phyloP scores from a whole-genome alignment of 2,888 invertebrate genomes.

The Sphecodes monilicornis region DNA sequence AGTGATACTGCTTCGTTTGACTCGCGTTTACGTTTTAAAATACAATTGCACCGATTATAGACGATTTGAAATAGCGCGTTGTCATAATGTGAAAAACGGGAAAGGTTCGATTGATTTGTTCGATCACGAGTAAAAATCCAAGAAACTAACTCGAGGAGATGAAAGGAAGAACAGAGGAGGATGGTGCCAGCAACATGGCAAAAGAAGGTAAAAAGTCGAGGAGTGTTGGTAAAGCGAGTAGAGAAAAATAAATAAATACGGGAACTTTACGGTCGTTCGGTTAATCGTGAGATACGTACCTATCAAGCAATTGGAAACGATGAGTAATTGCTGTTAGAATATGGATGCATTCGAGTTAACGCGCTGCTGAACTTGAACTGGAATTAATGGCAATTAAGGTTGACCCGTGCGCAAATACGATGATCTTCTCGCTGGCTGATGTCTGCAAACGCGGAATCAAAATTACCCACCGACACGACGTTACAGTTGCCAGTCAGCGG shows the following conservation, averaged over 20 bases:
- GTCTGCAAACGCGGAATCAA: constrained; percentile 37
- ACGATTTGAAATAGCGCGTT: background rate
- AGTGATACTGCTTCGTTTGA: background rate
- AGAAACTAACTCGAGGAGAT: background rate
- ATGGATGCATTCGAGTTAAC: constrained; percentile 27
- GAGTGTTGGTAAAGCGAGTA: too few relatives aligned
- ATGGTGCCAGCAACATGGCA: constrained; percentile 35
- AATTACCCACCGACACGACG: background rate
- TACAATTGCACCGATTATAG: background rate
- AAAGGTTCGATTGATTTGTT: background rate
- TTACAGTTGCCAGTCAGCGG: background rate
- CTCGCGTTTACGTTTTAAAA: background rate
- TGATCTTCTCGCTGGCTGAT: constrained; percentile 56
- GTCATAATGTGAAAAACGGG: background rate
- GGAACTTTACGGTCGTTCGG: background rate
- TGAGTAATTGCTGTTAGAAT: constrained; percentile 9
- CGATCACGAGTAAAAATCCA: background rate
- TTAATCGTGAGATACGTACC: background rate
- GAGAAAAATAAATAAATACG: background rate
- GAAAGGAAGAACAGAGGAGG: constrained; percentile 8
- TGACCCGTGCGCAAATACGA: constrained; percentile 64
- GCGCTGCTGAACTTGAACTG: constrained; percentile 72
- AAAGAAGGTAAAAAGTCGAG: constrained; percentile 57
- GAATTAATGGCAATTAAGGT: constrained; percentile 73
- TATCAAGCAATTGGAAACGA: background rate